phyloP scores from a whole-genome alignment of 2,797 vertebrate genomes.

The Kryptopterus vitreolus region DNA sequence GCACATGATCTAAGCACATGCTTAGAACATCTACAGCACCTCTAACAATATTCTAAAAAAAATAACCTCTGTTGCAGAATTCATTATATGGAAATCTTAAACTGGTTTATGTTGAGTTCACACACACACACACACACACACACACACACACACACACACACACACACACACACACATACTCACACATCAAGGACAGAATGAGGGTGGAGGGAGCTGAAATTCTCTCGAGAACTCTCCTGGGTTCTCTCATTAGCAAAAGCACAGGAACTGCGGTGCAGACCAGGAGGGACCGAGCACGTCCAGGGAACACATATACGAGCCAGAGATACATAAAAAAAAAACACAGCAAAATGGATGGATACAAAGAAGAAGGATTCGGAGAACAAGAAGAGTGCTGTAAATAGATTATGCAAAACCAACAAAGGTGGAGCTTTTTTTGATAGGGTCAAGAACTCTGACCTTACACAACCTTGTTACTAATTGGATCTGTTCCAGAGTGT shows the following conservation, averaged over 20 bases:
- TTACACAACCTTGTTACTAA: constrained; percentile 14
- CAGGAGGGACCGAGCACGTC: constrained; percentile 17
- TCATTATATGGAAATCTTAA: constrained; percentile 10
- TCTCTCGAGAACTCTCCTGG: constrained; percentile 44
- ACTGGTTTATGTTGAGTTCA: not conserved
- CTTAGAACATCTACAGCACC: not conserved
- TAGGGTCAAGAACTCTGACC: constrained; percentile 44
- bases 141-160: not conserved
- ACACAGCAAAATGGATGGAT: not conserved
- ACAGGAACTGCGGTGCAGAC: constrained; percentile 29
- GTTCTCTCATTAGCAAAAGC: constrained; percentile 49
- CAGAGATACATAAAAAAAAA: constrained; percentile 17
- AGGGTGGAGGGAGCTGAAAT: constrained; percentile 18
- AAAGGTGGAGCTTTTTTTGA: not conserved
- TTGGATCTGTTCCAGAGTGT: constrained; percentile 5
- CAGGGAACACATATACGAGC: constrained; percentile 22
- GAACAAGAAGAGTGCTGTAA: constrained; percentile 19
- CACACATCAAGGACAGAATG: constrained; percentile 12
- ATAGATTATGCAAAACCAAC: constrained; percentile 35
- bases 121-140: not conserved
- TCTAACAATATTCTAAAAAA: not conserved
- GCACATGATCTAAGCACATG: too few relatives aligned
- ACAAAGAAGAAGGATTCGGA: constrained; percentile 21
- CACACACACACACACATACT: too few relatives aligned
- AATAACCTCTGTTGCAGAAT: not conserved